Evolutionary conservation across 2,888 invertebrate genomes (phyloP), one percentile per base, ranked within the genome.

Genomic region (Luffia ferchaultella): DNA sequence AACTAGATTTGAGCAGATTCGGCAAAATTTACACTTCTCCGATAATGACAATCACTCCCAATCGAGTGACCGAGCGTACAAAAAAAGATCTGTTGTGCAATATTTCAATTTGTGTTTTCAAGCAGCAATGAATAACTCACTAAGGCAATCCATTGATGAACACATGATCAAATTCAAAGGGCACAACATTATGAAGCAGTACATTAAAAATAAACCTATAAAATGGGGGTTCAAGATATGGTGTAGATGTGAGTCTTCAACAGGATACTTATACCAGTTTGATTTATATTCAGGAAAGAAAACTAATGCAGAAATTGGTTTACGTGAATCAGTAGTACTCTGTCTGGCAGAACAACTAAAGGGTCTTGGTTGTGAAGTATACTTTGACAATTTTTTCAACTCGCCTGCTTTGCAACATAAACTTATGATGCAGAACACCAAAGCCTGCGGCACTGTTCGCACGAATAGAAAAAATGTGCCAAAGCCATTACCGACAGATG

Each of bases 381-480:
- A 54, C 48, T 30, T 30, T 30, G 30, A 30, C 30, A 30, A 30
- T 12, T 30, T 30, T 30, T 30, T 30, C 30, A 30, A 53, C 46
- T 52, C 50, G 20, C 50, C 55, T 49, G 45, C 47, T 46, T 49
- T 53, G 41, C 55, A 52, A 50, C 16, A 53, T 49, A 55, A 50
- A 50, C 52, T 53, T 17, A 52, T 53, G 50, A 46, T 49, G 48
- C 56, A 56, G 51, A 56, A 56, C 49, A 56, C 52, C 45, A 58
- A 54, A 53, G 53, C 54, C 30, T 56, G 57, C 41, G 56, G 57
- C 44, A 55, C 53, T 52, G 58, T 56, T 55, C 53, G 53, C 50
- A 53, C 53, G 43, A 53, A 55, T 53, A 49, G 52, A 54, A 54
- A 57, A 56, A 52, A 54, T 52, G 50, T 54, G 45, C 53, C 50